Percentiles rank a stretch among this genome's conserved stretches.
Conservation (phyloP, 1,140 invertebrate genomes). For the Panonychus citri region DNA sequence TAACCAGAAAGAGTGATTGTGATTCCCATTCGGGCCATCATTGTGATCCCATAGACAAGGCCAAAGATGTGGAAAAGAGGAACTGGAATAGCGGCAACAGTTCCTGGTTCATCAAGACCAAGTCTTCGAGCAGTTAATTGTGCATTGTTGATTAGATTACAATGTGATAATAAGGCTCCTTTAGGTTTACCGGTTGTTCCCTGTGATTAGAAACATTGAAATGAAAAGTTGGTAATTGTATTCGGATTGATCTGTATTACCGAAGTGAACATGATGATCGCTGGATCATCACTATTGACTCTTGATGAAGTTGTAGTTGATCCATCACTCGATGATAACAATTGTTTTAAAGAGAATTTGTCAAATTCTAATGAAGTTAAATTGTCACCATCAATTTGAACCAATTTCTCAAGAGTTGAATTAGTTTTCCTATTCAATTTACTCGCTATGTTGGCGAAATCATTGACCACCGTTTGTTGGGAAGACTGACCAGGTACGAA, state of each 20-base stretch:
- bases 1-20: conserved; percentile 1
- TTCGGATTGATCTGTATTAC: background rate
- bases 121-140: conserved; percentile 36
- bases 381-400: background rate
- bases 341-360: too few relatives aligned
- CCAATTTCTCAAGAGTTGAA: background rate
- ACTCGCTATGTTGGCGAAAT: conserved; percentile 1
- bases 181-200: conserved; percentile 70
- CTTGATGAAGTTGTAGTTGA: too few relatives aligned
- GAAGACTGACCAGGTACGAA: conserved; percentile 9
- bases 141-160: conserved; percentile 63
- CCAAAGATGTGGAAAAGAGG: conserved; percentile 86
- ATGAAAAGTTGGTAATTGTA: background rate
- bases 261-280: conserved; percentile 11
- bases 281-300: conserved; percentile 7
- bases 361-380: too few relatives aligned
- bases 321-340: too few relatives aligned
- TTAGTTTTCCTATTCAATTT: background rate
- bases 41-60: conserved; percentile 39
- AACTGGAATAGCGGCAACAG: conserved; percentile 43
- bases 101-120: conserved; percentile 21
- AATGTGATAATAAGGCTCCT: conserved; percentile 55
- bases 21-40: conserved; percentile 4
- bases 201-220: conserved; percentile 16
- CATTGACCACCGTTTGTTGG: conserved; percentile 6